Evolutionary conservation across 2,113 vertebrate genomes (phyloP).

Genomic region (Maccullochella peelii): DNA sequence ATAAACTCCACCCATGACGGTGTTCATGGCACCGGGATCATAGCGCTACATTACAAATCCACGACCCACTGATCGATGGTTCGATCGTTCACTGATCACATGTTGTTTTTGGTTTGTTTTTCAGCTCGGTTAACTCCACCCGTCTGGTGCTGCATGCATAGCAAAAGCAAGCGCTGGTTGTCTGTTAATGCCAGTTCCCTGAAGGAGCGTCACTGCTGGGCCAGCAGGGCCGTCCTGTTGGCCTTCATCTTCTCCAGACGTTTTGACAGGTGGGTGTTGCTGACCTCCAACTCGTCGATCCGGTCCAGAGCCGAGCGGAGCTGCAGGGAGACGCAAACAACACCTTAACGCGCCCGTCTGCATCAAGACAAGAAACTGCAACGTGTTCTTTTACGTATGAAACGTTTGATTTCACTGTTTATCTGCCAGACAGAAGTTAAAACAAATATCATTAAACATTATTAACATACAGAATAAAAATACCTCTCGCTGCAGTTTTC

Average conservation of each 20-base stretch:
- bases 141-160: background rate
- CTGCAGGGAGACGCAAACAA: slow-evolving; percentile 73
- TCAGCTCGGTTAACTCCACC: background rate
- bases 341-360: no score
- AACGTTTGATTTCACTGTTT: no score
- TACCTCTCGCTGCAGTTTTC: slow-evolving; percentile 96
- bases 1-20: background rate
- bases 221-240: slow-evolving; percentile 89
- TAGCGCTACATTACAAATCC: background rate
- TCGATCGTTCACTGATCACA: background rate
- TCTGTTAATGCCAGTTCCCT: background rate
- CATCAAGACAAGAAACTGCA: background rate
- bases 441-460: background rate
- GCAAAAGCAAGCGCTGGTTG: slow-evolving; percentile 6
- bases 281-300: slow-evolving; percentile 91
- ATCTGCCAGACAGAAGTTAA: background rate
- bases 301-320: slow-evolving; percentile 92
- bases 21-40: slow-evolving; percentile 1
- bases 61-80: no score
- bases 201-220: slow-evolving; percentile 83
- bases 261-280: slow-evolving; percentile 91
- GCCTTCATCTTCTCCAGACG: slow-evolving; percentile 98
- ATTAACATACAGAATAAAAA: no score
- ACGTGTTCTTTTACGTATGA: no score
- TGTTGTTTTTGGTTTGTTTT: background rate